Percentiles rank a stretch among this genome's conserved stretches.
Evolutionary conservation across 1,140 invertebrate genomes (phyloP).

Genomic region (Pissodes strobi): DNA sequence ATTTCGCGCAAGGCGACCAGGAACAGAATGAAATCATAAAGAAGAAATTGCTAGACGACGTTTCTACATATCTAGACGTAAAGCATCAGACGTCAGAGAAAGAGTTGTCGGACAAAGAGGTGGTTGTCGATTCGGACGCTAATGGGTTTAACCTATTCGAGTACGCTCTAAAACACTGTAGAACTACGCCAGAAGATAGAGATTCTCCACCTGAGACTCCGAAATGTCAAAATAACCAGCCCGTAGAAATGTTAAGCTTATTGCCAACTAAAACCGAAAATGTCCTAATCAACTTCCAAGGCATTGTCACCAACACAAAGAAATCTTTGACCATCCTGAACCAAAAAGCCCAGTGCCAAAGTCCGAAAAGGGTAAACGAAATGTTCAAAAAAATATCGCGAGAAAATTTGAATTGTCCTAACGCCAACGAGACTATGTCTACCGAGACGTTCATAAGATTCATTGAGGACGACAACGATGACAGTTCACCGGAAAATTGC

Average conservation of each 20-base stretch:
- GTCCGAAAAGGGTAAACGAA: conserved; percentile 14
- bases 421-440: background rate
- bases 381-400: conserved; percentile 26
- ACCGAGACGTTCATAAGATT: background rate
- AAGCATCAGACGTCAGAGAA: background rate
- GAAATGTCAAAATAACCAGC: background rate
- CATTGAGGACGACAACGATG: background rate
- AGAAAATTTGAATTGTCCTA: background rate
- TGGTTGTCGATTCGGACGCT: background rate
- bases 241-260: too few species aligned
- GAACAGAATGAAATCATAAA: background rate
- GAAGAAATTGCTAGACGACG: too few species aligned
- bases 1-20: conserved; percentile 2
- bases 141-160: conserved; percentile 4
- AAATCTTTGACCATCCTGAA: conserved; percentile 7
- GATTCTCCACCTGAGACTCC: background rate
- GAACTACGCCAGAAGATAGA: background rate
- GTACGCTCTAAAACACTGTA: conserved; percentile 5
- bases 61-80: background rate
- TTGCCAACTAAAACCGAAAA: too few species aligned
- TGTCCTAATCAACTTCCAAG: background rate
- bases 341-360: background rate
- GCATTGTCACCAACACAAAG: background rate
- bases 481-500: background rate
- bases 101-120: background rate